These are phyloP conservation scores for Polymixis lichenea DNA, from an alignment of 2,888 invertebrate species.

Conservation along the genomic window DNA sequence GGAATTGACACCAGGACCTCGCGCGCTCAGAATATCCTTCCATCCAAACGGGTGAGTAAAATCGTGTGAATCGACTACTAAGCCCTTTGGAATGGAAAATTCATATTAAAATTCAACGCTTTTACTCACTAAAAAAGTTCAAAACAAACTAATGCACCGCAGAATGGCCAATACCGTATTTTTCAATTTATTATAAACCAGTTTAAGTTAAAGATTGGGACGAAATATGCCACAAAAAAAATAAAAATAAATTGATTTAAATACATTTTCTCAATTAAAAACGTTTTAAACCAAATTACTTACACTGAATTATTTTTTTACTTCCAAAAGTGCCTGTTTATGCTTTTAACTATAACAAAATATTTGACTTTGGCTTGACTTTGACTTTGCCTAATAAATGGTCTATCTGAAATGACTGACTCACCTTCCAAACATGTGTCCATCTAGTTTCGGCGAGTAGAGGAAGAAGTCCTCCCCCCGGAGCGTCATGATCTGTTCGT, in stretches of 20 bases:
- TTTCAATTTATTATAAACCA: too few relatives aligned
- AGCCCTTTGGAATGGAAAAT: not conserved
- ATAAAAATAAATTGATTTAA: too few relatives aligned
- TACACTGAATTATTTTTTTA: not conserved
- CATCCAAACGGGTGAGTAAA: too few relatives aligned
- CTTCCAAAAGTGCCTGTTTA: not conserved
- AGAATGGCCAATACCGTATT: not conserved
- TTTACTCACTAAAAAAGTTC: not conserved
- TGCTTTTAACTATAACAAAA: too few relatives aligned
- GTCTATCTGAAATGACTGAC: not conserved
- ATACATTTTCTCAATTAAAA: too few relatives aligned
- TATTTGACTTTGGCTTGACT: not conserved
- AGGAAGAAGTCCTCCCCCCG: constrained; percentile 86
- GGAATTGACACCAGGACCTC: not conserved
- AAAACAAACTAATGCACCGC: not conserved
- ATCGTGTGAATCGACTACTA: too few relatives aligned
- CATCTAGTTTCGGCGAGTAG: constrained; percentile 78
- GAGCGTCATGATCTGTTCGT: constrained; percentile 80
- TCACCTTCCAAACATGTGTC: constrained; percentile 83
- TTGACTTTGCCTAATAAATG: not conserved
- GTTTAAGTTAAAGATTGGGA: too few relatives aligned
- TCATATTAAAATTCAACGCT: not conserved
- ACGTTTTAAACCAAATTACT: too few relatives aligned
- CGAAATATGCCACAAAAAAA: too few relatives aligned
- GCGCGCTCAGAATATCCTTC: not conserved